phyloP scores from a whole-genome alignment of 2,797 vertebrate genomes.

The Gymnothorax javanicus region DNA sequence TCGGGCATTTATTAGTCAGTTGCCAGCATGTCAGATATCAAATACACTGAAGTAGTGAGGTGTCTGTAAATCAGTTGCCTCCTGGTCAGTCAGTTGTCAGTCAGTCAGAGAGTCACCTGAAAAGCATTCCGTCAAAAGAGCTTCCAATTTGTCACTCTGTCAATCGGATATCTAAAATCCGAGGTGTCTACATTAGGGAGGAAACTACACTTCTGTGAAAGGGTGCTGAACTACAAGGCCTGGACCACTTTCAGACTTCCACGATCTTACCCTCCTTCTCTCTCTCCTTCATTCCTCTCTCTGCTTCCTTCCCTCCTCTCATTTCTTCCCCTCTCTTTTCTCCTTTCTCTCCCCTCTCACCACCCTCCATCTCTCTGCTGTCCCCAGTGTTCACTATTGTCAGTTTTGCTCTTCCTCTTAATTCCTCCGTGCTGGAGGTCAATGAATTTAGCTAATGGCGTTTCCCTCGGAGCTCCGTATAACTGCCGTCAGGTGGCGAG shows the following conservation, averaged over 20 bases:
- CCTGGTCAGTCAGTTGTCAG: not conserved
- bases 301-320: not conserved
- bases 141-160: not conserved
- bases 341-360: no score
- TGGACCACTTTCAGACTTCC: not conserved
- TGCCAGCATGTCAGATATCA: no score
- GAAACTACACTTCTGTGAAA: not conserved
- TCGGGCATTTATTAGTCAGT: not conserved
- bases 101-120: not conserved
- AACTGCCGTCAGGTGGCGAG: not conserved
- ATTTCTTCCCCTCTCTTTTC: not conserved
- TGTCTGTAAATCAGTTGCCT: not conserved
- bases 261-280: not conserved
- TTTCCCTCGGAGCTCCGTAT: not conserved
- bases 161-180: not conserved
- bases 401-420: not conserved
- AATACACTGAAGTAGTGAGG: not conserved
- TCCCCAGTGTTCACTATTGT: not conserved
- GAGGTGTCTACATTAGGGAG: not conserved
- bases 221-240: not conserved
- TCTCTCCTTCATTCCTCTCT: not conserved
- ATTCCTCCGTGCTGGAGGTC: not conserved
- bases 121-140: no score
- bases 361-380: not conserved
- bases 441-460: not conserved